Evolutionary conservation across 2,797 vertebrate species (phyloP).

Genomic region (Limosa lapponica): DNA sequence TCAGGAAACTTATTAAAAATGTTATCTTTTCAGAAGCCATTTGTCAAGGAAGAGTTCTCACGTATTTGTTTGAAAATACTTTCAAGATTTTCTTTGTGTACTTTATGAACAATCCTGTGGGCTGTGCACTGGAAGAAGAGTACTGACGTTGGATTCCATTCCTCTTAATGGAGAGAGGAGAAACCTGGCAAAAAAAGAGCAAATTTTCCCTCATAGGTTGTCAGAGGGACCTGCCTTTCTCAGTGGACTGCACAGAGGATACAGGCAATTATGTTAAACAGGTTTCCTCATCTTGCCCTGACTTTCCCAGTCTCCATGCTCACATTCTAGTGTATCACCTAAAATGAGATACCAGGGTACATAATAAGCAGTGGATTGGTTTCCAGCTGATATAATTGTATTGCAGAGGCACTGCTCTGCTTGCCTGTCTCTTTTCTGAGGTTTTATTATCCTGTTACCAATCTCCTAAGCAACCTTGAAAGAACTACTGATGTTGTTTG

Average conservation of each 20-base stretch:
- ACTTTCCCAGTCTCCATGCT: neutral
- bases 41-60: neutral
- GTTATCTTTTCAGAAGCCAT: neutral
- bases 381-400: conserved; percentile 1
- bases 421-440: neutral
- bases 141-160: neutral
- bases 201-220: neutral
- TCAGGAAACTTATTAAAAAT: neutral
- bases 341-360: neutral
- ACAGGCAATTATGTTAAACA: neutral
- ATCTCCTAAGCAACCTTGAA: conserved; percentile 12
- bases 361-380: neutral
- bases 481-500: neutral
- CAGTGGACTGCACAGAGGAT: neutral
- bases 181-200: neutral
- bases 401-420: neutral
- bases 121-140: neutral
- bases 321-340: neutral
- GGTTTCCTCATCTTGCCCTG: neutral
- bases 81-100: neutral
- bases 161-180: neutral
- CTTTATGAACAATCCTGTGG: neutral
- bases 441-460: conserved; percentile 3
- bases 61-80: neutral
- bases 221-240: neutral